A percentile compares a stretch with the other conserved stretches of the same genome.
phyloP scores from a whole-genome alignment of 1,140 invertebrate species.

The Liolophura sinensis region DNA sequence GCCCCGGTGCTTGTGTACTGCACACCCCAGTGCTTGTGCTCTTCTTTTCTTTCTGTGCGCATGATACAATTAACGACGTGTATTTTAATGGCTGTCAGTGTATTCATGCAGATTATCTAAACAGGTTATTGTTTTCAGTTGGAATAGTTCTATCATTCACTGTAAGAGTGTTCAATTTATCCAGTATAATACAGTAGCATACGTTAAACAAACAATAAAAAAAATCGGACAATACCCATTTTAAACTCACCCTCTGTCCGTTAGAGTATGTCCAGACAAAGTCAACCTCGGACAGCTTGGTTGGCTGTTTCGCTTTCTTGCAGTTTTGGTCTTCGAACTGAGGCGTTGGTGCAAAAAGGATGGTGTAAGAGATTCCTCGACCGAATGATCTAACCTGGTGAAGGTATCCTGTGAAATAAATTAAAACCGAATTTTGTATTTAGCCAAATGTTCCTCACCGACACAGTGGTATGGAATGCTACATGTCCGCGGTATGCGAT shows the following conservation, averaged over 20 bases:
- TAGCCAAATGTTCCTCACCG: no score
- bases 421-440: background rate
- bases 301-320: slow-evolving; percentile 23
- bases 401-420: slow-evolving; percentile 39
- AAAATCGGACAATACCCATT: background rate
- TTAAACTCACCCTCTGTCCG: slow-evolving; percentile 30
- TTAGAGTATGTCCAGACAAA: slow-evolving; percentile 35
- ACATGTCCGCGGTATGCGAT: no score
- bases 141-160: background rate
- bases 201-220: background rate
- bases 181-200: no score
- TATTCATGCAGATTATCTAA: background rate
- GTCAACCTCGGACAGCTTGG: slow-evolving; percentile 28
- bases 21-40: no score
- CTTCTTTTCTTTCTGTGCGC: no score
- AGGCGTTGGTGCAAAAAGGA: slow-evolving; percentile 39
- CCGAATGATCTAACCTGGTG: slow-evolving; percentile 57
- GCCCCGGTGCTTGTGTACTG: no score
- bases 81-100: background rate
- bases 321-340: slow-evolving; percentile 42
- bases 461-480: no score
- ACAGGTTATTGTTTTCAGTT: background rate
- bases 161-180: background rate
- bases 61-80: no score
- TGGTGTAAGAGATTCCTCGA: slow-evolving; percentile 48